Base-by-base conservation (phyloP, 64 coral and sea anemone genomes). In the Actinia tenebrosa region DNA sequence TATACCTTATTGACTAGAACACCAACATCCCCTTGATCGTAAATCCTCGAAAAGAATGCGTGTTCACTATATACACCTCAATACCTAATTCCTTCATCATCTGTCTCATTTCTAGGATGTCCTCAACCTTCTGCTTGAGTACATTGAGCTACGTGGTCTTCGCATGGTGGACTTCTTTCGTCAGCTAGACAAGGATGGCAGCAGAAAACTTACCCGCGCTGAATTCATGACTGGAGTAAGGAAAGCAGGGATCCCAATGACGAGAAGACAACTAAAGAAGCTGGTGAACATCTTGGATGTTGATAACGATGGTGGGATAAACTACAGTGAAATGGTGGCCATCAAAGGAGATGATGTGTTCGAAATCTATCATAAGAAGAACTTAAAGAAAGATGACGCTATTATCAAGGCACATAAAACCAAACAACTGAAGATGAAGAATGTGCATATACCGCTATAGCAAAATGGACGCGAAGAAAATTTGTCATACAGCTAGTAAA, bases 301-400 rank as follows among this genome's bases (percentile, higher is more conserved):
- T 3, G 87, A 98, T 83, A 91, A 94, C 22, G 96, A 98, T 79
- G 96, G 96, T 0, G 85, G 89, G 26, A 98, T 98, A 26, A 90
- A 94, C 87, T 98, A 98, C 80, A 86, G 92, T 44, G 96, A 98
- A 30, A 94, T 98, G 87, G 77, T 98, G 44, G 92, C 92, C 56
- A 92, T 98, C 14, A 94, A 92, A 44, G 91, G 82, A 23, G 72
- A 92, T 44, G 92, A 98, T 0, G 92, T 98, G 25, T 98, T 92
- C n/a, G 92, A 94, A 78, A 87, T 90, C 56, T 98, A 92, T 53
- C 96, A 98, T 71, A 96, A 96, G 64, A 96, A 96, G 85, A 93
- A 96, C 22, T 44, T 82, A 47, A 96, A 93, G 60, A 96, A 93
- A 37, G 87, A 91, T 79, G 94, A 96, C 79, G 85, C 91, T 37